Conservation (phyloP, 2,797 vertebrate genomes). For the Oreochromis mossambicus region DNA sequence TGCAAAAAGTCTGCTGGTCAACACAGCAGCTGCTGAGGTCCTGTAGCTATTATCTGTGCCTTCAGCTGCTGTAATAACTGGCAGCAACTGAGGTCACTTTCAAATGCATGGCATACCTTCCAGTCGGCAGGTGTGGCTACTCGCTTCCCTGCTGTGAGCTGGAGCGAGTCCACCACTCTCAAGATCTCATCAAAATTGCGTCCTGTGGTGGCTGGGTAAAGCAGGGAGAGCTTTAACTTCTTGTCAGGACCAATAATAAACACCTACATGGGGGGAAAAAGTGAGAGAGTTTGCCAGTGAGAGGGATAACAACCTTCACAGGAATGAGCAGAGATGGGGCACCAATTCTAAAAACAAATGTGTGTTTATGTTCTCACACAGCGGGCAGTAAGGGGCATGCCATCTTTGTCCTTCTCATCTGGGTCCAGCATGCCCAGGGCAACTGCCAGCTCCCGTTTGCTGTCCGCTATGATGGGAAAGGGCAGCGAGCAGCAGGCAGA, state of each 20-base stretch:
- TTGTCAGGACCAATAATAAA: conserved; percentile 93
- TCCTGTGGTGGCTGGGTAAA: conserved; percentile 92
- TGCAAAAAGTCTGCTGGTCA: background rate
- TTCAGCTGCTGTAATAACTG: background rate
- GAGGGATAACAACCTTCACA: background rate
- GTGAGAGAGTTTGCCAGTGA: background rate
- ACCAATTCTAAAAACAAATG: background rate
- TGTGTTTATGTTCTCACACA: conserved; percentile 79
- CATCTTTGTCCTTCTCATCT: conserved; percentile 82
- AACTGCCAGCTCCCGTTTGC: conserved; percentile 83
- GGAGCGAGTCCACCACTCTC: conserved; percentile 88
- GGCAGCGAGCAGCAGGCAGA: conserved; percentile 74
- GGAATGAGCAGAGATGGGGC: background rate
- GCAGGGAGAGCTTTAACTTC: conserved; percentile 88
- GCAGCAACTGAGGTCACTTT: background rate
- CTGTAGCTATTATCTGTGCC: background rate
- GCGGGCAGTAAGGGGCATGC: conserved; percentile 87
- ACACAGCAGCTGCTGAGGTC: background rate
- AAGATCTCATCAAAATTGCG: conserved; percentile 94
- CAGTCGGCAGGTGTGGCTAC: conserved; percentile 92
- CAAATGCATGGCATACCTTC: conserved; percentile 77
- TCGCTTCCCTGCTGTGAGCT: conserved; percentile 80
- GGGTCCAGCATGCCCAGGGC: conserved; percentile 91
- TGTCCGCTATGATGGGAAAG: conserved; percentile 91
- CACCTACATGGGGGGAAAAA: conserved; percentile 70